Conservation (phyloP, 2,113 vertebrate species). For the Thomomys bottae region DNA sequence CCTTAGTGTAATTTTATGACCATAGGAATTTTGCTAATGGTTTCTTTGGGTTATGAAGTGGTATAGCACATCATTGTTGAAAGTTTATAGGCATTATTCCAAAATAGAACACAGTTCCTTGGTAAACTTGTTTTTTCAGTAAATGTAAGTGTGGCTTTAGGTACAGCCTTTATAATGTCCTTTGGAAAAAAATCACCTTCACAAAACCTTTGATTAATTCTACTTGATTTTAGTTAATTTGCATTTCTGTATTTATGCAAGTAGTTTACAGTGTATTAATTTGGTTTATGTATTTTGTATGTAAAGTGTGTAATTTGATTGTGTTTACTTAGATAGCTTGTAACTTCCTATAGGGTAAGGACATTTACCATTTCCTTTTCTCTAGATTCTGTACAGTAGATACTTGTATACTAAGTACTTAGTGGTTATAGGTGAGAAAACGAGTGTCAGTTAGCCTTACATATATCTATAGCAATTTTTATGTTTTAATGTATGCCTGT, state of each 20-base stretch:
- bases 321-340: slow-evolving; percentile 61
- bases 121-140: background rate
- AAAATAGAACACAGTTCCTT: slow-evolving; percentile 7
- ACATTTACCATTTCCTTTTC: background rate
- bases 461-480: background rate
- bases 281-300: slow-evolving; percentile 48
- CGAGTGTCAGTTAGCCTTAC: background rate
- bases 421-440: background rate
- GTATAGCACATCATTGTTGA: background rate
- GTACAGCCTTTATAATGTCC: background rate
- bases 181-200: slow-evolving; percentile 51
- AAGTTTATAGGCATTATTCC: background rate
- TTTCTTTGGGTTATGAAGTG: slow-evolving; percentile 6
- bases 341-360: slow-evolving; percentile 36
- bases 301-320: slow-evolving; percentile 6
- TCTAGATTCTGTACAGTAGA: background rate
- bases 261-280: slow-evolving; percentile 4
- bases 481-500: background rate
- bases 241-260: slow-evolving; percentile 47
- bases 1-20: slow-evolving; percentile 15
- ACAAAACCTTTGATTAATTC: slow-evolving; percentile 38
- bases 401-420: background rate
- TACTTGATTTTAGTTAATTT: slow-evolving; percentile 48
- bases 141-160: background rate
- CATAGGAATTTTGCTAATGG: background rate